Evolutionary conservation across 2,888 invertebrate species (phyloP).

Genomic region (Torymus aiolomorphi): DNA sequence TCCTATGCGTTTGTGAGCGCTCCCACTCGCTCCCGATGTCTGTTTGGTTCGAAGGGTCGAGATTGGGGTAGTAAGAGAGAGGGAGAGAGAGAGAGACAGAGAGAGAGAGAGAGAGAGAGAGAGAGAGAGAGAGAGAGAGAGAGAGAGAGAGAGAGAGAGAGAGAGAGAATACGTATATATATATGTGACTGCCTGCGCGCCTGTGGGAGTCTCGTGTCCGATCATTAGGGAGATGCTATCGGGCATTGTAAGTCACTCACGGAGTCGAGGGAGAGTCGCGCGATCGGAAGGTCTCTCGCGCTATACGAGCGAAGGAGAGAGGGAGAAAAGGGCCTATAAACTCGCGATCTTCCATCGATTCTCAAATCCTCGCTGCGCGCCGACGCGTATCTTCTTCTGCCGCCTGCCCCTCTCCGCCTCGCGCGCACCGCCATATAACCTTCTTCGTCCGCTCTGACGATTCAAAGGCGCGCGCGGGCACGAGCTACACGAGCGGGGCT

Average conservation of each 20-base stretch:
- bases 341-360: slow-evolving; percentile 44
- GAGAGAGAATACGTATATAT: slow-evolving; percentile 58
- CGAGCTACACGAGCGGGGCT: no score
- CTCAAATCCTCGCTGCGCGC: slow-evolving; percentile 31
- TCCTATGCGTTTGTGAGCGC: slow-evolving; percentile 13
- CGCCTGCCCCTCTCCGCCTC: not conserved
- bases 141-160: no score
- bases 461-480: not conserved
- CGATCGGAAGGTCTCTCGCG: no score
- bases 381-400: not conserved
- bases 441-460: not conserved
- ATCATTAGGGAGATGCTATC: slow-evolving; percentile 74
- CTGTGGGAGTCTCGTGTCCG: slow-evolving; percentile 73
- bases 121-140: no score
- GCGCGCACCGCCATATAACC: not conserved
- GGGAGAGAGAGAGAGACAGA: no score
- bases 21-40: slow-evolving; percentile 31
- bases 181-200: slow-evolving; percentile 53
- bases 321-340: not conserved
- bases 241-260: slow-evolving; percentile 71
- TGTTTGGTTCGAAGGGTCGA: slow-evolving; percentile 29
- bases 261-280: slow-evolving; percentile 17
- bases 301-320: slow-evolving; percentile 2
- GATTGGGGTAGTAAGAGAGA: slow-evolving; percentile 30
- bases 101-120: no score